phyloP scores from a whole-genome alignment of 2,113 vertebrate genomes.

The Tragelaphus strepsiceros region DNA sequence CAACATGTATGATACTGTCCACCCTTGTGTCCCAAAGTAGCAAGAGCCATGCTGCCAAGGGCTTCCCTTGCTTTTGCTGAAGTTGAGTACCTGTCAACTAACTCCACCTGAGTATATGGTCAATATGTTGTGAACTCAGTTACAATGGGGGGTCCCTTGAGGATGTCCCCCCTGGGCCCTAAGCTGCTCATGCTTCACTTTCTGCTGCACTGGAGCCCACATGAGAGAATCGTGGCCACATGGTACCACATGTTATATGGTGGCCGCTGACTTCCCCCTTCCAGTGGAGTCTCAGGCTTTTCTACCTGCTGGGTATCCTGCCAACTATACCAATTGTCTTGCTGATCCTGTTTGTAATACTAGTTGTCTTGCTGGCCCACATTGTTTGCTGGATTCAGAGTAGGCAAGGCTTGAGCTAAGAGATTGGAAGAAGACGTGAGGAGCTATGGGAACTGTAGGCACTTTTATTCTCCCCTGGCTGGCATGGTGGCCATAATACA shows the following conservation, averaged over 20 bases:
- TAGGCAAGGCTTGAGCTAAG: not conserved
- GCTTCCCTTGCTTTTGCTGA: not conserved
- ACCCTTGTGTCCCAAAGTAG: not conserved
- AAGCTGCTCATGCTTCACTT: not conserved
- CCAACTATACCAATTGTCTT: not conserved
- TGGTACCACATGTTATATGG: not conserved
- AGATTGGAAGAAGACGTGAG: not conserved
- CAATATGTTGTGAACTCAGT: not conserved
- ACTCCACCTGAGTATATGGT: not conserved
- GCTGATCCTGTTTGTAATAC: not conserved
- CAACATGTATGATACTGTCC: not conserved
- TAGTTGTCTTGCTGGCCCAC: not conserved
- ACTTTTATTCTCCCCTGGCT: not conserved
- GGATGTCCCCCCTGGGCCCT: not conserved
- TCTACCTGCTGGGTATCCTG: not conserved
- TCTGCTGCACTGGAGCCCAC: not conserved
- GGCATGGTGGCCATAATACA: not conserved
- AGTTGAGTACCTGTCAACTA: not conserved
- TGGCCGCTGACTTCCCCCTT: not conserved
- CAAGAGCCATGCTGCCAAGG: not conserved
- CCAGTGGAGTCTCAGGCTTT: not conserved
- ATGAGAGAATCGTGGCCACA: not conserved
- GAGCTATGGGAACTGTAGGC: not conserved
- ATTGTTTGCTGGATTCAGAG: not conserved
- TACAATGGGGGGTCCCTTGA: not conserved